Conservation (phyloP, 2,797 vertebrate species). For the Poecilia picta region DNA sequence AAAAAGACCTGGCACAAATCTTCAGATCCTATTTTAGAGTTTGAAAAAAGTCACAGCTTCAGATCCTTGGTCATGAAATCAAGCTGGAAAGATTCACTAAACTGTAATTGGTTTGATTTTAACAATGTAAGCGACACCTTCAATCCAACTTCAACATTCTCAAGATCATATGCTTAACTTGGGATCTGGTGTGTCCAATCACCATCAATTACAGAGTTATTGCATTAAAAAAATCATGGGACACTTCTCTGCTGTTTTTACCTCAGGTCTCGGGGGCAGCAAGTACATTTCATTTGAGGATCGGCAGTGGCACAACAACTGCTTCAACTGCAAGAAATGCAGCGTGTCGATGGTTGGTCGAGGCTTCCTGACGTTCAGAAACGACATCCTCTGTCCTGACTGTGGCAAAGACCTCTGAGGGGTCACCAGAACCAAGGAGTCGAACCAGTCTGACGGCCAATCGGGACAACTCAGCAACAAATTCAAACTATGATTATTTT, state of each 20-base stretch:
- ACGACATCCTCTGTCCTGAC: constrained; percentile 92
- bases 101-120: neutral
- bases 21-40: neutral
- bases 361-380: constrained; percentile 92
- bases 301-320: constrained; percentile 97
- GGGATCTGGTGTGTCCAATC: constrained; percentile 32
- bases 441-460: neutral
- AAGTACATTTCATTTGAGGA: constrained; percentile 98
- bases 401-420: constrained; percentile 90
- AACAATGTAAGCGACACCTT: constrained; percentile 5
- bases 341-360: constrained; percentile 90
- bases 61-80: neutral
- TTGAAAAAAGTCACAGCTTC: neutral
- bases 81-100: neutral
- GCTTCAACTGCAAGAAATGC: constrained; percentile 96
- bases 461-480: neutral
- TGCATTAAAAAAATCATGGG: constrained; percentile 55
- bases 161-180: constrained; percentile 27
- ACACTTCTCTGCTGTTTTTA: constrained; percentile 19
- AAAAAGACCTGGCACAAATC: constrained; percentile 24
- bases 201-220: constrained; percentile 48
- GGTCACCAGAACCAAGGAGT: neutral
- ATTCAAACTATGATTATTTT: constrained; percentile 3
- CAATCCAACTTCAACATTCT: neutral
- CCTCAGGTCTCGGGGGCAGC: constrained; percentile 90